These are phyloP conservation scores for Cephus pygmeus DNA, from an alignment of 2,888 invertebrate species.

Conservation along the genomic window DNA sequence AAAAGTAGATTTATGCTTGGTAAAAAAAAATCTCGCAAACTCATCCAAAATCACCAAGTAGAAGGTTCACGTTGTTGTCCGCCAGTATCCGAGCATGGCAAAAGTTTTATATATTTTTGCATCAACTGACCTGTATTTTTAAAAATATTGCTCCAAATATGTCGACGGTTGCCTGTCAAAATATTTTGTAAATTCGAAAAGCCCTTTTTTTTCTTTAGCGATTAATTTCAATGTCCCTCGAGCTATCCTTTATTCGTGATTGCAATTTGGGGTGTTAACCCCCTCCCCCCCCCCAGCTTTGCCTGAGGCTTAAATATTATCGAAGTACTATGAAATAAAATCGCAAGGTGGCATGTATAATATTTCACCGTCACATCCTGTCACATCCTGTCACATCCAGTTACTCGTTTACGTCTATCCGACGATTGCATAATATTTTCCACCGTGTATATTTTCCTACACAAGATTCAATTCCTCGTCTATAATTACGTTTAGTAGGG, in stretches of 20 bases:
- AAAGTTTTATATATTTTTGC: not conserved
- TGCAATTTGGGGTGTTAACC: no score
- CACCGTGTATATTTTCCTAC: not conserved
- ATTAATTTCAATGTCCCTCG: no score
- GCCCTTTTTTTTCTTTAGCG: no score
- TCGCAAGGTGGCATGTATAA: no score
- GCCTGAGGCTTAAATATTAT: no score
- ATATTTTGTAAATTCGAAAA: no score
- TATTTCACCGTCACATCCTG: not conserved
- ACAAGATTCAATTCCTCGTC: not conserved
- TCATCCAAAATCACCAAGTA: not conserved
- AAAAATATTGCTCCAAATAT: no score
- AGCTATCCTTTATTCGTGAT: no score
- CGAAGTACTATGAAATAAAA: no score
- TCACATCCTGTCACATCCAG: not conserved
- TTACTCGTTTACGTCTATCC: not conserved
- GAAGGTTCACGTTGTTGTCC: not conserved
- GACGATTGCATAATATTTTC: not conserved
- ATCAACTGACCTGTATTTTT: no score
- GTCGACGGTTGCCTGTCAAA: no score
- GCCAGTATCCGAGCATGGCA: not conserved
- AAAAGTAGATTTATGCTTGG: not conserved
- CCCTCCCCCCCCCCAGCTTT: no score
- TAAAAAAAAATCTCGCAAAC: not conserved
- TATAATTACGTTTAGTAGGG: not conserved